Base-by-base conservation (phyloP, 1,140 invertebrate genomes). In the Drosophila watanabei region DNA sequence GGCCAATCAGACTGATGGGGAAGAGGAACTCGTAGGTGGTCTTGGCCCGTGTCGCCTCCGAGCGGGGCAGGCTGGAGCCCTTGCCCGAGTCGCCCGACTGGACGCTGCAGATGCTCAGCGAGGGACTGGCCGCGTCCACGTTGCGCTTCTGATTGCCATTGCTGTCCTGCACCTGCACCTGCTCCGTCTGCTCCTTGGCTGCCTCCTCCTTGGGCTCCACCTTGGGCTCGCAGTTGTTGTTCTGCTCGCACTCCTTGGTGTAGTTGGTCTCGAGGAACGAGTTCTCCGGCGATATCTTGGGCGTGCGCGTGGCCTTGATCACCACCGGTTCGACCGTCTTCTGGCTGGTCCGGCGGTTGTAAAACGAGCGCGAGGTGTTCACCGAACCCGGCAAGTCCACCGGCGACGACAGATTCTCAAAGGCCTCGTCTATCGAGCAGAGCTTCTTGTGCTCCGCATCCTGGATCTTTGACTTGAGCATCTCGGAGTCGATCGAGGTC, bases 1-100 rank as follows among this genome's bases (percentile, higher is more conserved):
- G 95, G 16, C 98, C 98, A 70, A 98, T 97, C 49, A 98, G 92
- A 46, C 94, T 93, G 80, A 96, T 95, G 11, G 97, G 97, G 80
- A 99, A 96, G 75, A 96, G 94, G 94, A 99, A 98, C 88, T 98
- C 95, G 80, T 96, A 97, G 33, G 65, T 82, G 56, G 79, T 80
- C 71, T 92, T 93, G 8, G 70, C 65, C 5, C 89, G 83, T 2
- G 85, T 87, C 18, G 86, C 93, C 73, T 93, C 90, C 11, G 93
- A 93, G 8, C 92, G 85, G 46, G 92, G 90, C 61, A 92, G 68
- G 65, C 93, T 93, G 14, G 93, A 93, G 0, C 93, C 93, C 58
- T 92, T 93, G 71, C 93, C 93, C 4, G 93, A 93, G 75, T 93
- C 92, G 20, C 88, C 91, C 0, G 92, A 93, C 59, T 93, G 92